Evolutionary conservation across 2,797 vertebrate species (phyloP), one percentile per base, ranked within the genome.

Genomic region (Aphelocoma californica): DNA sequence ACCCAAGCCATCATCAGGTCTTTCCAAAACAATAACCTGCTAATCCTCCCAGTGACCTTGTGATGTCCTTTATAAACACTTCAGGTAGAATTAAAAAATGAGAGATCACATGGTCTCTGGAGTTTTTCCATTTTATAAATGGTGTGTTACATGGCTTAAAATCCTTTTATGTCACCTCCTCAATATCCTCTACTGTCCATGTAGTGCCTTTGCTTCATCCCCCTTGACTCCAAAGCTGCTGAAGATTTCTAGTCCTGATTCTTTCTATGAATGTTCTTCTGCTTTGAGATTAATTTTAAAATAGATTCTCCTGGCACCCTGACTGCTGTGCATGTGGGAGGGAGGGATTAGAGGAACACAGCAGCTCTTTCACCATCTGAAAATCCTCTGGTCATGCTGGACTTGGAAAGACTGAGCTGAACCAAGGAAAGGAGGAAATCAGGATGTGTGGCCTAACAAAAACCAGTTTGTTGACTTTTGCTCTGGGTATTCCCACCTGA

Each of bases 271-370:
- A 47, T 38, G 54, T 84, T 77, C 67, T 47, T 65, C 57, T 82
- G 48, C 90, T 74, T 80, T 69, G 58, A 67, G 67, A 82, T 94
- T 81, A 82, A 44, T 81, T 93, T 87, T 51, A 40, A 61, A 92
- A 71, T 38, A 71, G 56, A 75, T 77, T 86, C 38, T 87, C 28
- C 91, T 91, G 86, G 89, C 91, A 75, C 56, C 66, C 51, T 45
- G 23, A 38, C 56, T 80, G 75, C 83, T 38, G 36, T 45, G 47
- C 0, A 0, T 88, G 65, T 57, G 65, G 78, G 85, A 67, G 47
- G 51, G 73, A 82, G 75, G 81, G 84, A 75, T 72, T 84, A 93
- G 84, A 71, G 82, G 81, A 95, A 91, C 91, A 96, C 89, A 95
- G 74, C 64, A 86, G 70, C 66, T 90, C 81, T 96, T 97, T 97